Percentiles rank a stretch among this genome's conserved stretches.
phyloP scores from a whole-genome alignment of 2,888 invertebrate species.

The Callinectes sapidus region DNA sequence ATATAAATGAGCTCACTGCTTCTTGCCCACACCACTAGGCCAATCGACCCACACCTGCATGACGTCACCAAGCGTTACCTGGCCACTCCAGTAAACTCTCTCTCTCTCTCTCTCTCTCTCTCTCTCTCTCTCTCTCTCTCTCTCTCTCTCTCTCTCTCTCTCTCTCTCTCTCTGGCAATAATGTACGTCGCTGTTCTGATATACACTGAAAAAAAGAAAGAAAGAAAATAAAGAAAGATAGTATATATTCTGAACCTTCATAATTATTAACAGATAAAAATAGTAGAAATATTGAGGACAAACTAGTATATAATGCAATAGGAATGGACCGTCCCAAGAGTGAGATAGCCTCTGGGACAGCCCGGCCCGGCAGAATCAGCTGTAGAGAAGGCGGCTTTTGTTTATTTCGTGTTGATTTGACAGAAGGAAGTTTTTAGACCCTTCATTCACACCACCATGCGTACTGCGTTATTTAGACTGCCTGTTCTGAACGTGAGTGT shows the following conservation, averaged over 20 bases:
- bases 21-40: background rate
- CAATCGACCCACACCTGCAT: background rate
- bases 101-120: background rate
- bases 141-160: too few species aligned
- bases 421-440: background rate
- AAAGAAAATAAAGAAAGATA: too few species aligned
- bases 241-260: background rate
- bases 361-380: background rate
- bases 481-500: background rate
- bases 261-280: background rate
- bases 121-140: background rate
- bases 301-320: background rate
- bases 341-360: background rate
- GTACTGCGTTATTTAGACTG: background rate
- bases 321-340: background rate
- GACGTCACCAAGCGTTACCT: background rate
- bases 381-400: too few species aligned
- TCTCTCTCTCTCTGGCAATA: too few species aligned
- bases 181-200: background rate
- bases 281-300: background rate
- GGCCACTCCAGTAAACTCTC: background rate
- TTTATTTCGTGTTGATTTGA: background rate
- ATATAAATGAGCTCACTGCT: background rate
- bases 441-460: background rate
- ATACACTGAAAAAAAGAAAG: background rate